Conservation (phyloP, 2,113 vertebrate genomes). For the Leptocoma aspasia region DNA sequence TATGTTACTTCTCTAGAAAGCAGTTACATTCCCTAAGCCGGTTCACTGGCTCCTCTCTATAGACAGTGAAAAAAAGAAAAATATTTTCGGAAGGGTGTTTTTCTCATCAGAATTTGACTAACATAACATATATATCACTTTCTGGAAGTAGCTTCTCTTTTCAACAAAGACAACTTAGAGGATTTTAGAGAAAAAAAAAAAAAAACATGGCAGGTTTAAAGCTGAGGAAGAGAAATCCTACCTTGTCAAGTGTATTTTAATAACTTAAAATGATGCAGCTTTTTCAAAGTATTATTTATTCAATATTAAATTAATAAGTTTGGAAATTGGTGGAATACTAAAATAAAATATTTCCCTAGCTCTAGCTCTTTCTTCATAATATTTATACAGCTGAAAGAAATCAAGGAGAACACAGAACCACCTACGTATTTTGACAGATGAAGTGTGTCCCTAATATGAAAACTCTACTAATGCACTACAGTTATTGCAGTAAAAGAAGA, state of each 20-base stretch:
- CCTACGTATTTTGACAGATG: background rate
- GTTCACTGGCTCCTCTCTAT: background rate
- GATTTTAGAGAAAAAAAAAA: background rate
- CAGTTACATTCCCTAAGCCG: background rate
- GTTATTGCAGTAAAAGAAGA: background rate
- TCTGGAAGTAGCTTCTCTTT: background rate
- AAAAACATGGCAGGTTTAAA: background rate
- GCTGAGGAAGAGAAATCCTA: background rate
- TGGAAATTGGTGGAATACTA: background rate
- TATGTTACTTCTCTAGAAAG: background rate
- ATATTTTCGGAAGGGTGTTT: background rate
- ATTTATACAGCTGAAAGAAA: background rate
- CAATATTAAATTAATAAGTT: background rate
- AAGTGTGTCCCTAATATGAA: background rate
- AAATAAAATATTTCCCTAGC: background rate
- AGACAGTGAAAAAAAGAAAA: background rate
- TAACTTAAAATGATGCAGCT: rapidly evolving
- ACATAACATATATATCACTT: background rate
- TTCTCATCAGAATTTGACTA: background rate
- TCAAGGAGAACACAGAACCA: background rate
- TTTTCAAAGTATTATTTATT: background rate
- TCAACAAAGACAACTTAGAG: background rate
- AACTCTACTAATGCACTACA: background rate
- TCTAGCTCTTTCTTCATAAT: background rate
- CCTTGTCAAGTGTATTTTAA: background rate